These are phyloP conservation scores for Oriolus oriolus DNA, from an alignment of 2,113 vertebrate species.

Conservation along the genomic window DNA sequence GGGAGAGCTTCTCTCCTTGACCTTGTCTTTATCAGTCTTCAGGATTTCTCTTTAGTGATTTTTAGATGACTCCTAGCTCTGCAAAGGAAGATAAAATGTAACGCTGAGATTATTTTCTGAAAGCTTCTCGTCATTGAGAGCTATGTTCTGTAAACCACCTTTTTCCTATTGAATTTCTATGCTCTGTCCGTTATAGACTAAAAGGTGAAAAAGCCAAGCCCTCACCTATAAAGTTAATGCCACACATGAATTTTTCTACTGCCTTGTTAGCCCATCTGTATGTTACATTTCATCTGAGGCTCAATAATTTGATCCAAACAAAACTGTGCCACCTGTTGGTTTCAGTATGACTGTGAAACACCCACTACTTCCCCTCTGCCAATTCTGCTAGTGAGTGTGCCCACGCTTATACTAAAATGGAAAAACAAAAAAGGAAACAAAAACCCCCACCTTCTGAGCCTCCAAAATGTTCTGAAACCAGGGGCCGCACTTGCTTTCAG, in stretches of 20 bases:
- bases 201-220: not conserved
- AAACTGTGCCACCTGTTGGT: not conserved
- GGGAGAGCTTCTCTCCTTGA: not conserved
- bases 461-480: not conserved
- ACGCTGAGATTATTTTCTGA: not conserved
- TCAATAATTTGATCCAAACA: not conserved
- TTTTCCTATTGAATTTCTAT: not conserved
- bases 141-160: not conserved
- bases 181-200: not conserved
- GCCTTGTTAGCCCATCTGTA: not conserved
- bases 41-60: not conserved
- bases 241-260: not conserved
- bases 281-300: not conserved
- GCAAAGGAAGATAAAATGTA: not conserved
- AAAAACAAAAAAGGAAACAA: not conserved
- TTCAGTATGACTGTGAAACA: not conserved
- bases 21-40: not conserved
- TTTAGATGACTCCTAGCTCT: not conserved
- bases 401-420: not conserved
- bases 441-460: not conserved
- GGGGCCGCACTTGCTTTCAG: not conserved
- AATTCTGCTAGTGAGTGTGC: not conserved
- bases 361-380: not conserved
- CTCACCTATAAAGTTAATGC: not conserved
- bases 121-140: not conserved